These are phyloP conservation scores for Galago senegalensis DNA, from an alignment of 2,797 vertebrate species.

Conservation along the genomic window DNA sequence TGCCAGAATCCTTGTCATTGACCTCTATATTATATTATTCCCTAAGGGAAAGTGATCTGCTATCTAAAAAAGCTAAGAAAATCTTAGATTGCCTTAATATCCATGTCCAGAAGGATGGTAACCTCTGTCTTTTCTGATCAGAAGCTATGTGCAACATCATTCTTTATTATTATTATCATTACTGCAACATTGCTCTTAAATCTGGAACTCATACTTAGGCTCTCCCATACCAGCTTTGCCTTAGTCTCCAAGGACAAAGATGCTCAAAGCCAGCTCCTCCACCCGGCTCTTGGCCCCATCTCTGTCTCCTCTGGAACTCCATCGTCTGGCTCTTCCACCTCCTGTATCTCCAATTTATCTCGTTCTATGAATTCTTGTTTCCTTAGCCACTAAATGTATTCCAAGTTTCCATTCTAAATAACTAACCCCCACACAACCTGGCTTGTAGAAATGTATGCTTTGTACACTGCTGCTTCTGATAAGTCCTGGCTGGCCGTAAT, in stretches of 20 bases:
- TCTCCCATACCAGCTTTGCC: fast-evolving
- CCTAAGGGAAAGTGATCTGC: background rate
- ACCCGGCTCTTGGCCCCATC: background rate
- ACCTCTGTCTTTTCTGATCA: constrained; percentile 24
- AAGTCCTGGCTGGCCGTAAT: background rate
- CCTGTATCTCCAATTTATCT: background rate
- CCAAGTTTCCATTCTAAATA: background rate
- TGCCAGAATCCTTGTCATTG: background rate
- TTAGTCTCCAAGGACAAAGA: background rate
- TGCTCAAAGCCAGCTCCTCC: background rate
- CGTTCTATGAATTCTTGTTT: background rate
- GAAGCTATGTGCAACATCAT: background rate
- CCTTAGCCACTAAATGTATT: constrained; percentile 9
- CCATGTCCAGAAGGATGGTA: background rate
- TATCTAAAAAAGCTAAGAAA: background rate
- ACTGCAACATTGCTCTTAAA: background rate
- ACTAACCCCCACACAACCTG: background rate
- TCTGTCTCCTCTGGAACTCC: background rate
- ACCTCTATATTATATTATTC: background rate
- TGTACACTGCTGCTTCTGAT: background rate
- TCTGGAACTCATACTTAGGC: background rate
- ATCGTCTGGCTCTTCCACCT: background rate
- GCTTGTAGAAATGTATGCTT: background rate
- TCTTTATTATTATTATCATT: background rate
- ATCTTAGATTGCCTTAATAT: background rate